Conservation (phyloP, 1,140 invertebrate species). For the Augochlora pura region DNA sequence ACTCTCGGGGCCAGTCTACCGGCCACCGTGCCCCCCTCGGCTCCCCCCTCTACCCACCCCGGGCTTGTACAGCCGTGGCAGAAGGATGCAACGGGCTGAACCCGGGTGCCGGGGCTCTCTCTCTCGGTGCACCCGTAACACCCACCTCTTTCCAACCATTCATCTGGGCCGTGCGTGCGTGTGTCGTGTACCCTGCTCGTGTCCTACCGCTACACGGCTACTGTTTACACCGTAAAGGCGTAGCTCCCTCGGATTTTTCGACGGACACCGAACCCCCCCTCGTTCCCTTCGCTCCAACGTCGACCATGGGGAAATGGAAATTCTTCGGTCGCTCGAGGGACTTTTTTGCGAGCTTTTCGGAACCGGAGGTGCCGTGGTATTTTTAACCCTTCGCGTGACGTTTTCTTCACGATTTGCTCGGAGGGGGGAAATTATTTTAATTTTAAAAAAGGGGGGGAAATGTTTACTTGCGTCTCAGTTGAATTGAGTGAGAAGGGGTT, state of each 20-base stretch:
- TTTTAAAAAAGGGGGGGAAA: too few relatives aligned
- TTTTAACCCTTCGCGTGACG: too few relatives aligned
- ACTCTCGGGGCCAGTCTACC: conserved; percentile 28
- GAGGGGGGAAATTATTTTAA: too few relatives aligned
- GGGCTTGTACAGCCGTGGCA: too few relatives aligned
- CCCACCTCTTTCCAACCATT: conserved; percentile 59
- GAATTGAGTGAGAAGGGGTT: too few relatives aligned
- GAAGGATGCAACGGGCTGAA: too few relatives aligned
- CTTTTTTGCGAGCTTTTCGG: too few relatives aligned
- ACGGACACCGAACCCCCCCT: not conserved
- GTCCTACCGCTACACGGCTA: conserved; percentile 65
- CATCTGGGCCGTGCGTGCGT: conserved; percentile 55
- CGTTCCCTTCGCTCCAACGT: not conserved
- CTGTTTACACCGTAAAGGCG: conserved; percentile 63
- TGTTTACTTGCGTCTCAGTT: too few relatives aligned
- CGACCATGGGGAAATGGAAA: not conserved
- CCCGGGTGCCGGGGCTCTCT: not conserved
- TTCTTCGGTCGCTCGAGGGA: too few relatives aligned
- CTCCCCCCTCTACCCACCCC: too few relatives aligned
- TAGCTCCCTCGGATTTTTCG: conserved; percentile 22
- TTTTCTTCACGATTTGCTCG: too few relatives aligned
- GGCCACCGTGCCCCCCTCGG: conserved; percentile 9
- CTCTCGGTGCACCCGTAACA: conserved; percentile 47
- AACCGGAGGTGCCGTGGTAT: too few relatives aligned
- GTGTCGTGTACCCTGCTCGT: conserved; percentile 56